Percentiles rank a stretch among this genome's conserved stretches.
phyloP scores from a whole-genome alignment of 2,113 vertebrate species.

The Cavia aperea region DNA sequence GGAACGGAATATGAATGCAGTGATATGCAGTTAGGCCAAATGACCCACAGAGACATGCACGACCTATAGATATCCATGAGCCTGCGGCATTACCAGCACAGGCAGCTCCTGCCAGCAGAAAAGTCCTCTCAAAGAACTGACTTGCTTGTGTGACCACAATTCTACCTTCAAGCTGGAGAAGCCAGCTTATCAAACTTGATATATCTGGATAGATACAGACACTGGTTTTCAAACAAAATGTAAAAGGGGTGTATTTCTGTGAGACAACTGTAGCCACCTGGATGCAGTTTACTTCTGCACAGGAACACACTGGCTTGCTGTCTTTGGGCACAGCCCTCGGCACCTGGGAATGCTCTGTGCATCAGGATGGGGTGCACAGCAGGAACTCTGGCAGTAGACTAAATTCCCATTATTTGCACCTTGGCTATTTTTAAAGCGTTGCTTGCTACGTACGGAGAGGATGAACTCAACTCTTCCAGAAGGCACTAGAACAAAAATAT shows the following conservation, averaged over 20 bases:
- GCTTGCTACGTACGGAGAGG: not conserved
- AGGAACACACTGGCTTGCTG: not conserved
- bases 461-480: not conserved
- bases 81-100: accelerated
- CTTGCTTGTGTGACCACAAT: not conserved
- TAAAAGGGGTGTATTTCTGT: not conserved
- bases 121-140: not conserved
- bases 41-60: accelerated
- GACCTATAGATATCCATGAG: accelerated
- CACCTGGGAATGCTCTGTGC: not conserved
- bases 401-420: no score
- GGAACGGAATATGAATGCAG: not conserved
- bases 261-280: not conserved
- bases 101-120: accelerated
- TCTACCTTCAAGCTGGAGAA: not conserved
- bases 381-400: no score
- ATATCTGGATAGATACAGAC: not conserved
- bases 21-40: not conserved
- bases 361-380: no score
- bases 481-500: not conserved
- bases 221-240: not conserved
- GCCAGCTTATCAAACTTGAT: not conserved
- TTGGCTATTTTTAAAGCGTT: not conserved
- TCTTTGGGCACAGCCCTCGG: not conserved
- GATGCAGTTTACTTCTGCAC: not conserved